These are phyloP conservation scores for honey bee (Apis mellifera) DNA, from an alignment of 1,140 invertebrate genomes.

Conservation along the genomic window Amel_HAv3.1 CM009931.2:11189501-11190000, in stretches of 20 bases:
- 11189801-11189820: conserved; percentile 45
- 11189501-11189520: not conserved
- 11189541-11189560: not conserved
- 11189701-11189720: not conserved
- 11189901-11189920: not conserved
- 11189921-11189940: not conserved
- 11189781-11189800: conserved; percentile 43
- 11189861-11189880: not conserved
- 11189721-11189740: not conserved
- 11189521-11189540: not conserved
- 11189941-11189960: not conserved
- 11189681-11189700: not conserved
- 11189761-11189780: conserved; percentile 49
- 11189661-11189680: not conserved
- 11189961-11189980: conserved; percentile 20
- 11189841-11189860: conserved; percentile 16
- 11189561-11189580: not conserved
- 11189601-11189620: not conserved
- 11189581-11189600: not conserved
- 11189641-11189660: not conserved
- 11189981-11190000: not conserved
- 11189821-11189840: conserved; percentile 31
- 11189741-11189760: conserved; percentile 17
- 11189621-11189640: not conserved
- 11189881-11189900: not conserved